Conservation (phyloP, 2,113 vertebrate species). For the Phoxinus phoxinus region DNA sequence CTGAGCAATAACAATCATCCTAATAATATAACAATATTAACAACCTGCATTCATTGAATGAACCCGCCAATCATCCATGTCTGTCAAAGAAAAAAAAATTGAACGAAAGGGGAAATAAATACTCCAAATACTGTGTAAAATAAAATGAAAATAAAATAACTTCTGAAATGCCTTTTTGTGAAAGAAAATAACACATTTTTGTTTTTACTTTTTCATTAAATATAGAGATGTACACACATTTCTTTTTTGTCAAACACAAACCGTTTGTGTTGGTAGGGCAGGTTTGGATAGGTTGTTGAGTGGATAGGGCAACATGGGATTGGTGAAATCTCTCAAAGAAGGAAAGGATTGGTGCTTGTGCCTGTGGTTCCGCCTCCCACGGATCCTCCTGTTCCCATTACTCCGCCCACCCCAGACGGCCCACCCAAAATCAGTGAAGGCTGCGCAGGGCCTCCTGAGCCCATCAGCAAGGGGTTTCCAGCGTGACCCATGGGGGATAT, state of each 20-base stretch:
- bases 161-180: constrained; percentile 66
- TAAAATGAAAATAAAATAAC: constrained; percentile 67
- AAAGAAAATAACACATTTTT: constrained; percentile 62
- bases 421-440: constrained; percentile 85
- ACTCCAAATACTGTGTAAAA: constrained; percentile 59
- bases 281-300: constrained; percentile 42
- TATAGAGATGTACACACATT: constrained; percentile 76
- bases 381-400: constrained; percentile 74
- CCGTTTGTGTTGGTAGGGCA: constrained; percentile 63
- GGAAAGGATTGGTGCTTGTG: constrained; percentile 82
- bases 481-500: constrained; percentile 78
- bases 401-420: constrained; percentile 69
- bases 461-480: constrained; percentile 69
- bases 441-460: constrained; percentile 67
- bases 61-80: constrained; percentile 62
- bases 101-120: constrained; percentile 74
- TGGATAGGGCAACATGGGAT: constrained; percentile 39
- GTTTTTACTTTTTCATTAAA: constrained; percentile 69
- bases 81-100: constrained; percentile 53
- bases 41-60: constrained; percentile 42
- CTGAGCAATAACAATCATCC: constrained; percentile 65
- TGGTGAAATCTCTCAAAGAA: constrained; percentile 75
- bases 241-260: constrained; percentile 64
- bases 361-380: constrained; percentile 75
- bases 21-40: constrained; percentile 37